A percentile compares a stretch with the other conserved stretches of the same genome.
Evolutionary conservation across 2,888 invertebrate species (phyloP).

Genomic region (Lydus trimaculatus): DNA sequence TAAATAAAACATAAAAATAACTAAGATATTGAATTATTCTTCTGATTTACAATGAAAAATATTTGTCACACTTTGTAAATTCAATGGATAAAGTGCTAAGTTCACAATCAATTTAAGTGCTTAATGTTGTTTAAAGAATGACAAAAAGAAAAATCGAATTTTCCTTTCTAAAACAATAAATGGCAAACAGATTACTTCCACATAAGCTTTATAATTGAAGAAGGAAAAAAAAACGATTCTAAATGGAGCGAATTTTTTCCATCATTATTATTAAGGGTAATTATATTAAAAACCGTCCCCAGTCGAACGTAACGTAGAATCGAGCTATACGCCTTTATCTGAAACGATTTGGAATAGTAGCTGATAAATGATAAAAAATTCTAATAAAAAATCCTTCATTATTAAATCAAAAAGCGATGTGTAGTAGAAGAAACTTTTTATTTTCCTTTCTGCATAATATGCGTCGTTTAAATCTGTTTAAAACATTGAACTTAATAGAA

Average conservation of each 20-base stretch:
- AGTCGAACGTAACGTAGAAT: background rate
- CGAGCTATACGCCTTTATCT: background rate
- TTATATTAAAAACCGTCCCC: background rate
- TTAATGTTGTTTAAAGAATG: background rate
- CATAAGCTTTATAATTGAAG: background rate
- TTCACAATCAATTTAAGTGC: background rate
- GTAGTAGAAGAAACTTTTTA: background rate
- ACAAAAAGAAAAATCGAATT: background rate
- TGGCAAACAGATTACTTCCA: background rate
- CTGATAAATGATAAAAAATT: background rate
- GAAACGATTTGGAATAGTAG: background rate
- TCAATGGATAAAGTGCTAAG: background rate
- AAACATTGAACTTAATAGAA: background rate
- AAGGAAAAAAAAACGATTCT: background rate
- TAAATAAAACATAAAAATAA: background rate
- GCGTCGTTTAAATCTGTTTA: background rate
- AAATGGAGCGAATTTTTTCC: background rate
- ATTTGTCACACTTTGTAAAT: background rate
- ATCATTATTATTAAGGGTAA: background rate
- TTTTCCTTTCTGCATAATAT: no score
- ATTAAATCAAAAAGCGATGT: background rate
- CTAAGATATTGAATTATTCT: background rate
- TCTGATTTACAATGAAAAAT: background rate
- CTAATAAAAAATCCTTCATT: background rate
- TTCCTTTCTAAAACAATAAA: background rate